These are phyloP conservation scores for Eudemis profundana DNA, from an alignment of 2,888 invertebrate species.

Conservation along the genomic window DNA sequence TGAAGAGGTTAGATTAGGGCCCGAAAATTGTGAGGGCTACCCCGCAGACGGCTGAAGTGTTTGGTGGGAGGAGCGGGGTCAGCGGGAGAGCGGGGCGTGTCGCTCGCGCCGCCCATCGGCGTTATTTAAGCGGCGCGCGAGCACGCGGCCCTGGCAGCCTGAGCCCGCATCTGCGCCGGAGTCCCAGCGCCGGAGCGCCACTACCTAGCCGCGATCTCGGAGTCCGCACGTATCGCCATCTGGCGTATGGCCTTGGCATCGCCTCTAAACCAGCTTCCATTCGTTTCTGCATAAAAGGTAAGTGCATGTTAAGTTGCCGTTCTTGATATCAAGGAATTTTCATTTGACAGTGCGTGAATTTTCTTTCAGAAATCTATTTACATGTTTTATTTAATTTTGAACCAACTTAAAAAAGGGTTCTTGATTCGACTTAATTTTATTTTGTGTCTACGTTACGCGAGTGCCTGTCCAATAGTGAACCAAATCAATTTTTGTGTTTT, in stretches of 20 bases:
- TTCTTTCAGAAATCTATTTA: conserved; percentile 3
- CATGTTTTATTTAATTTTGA: not conserved
- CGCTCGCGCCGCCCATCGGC: conserved; percentile 71
- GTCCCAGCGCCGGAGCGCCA: conserved; percentile 17
- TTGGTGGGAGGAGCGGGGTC: conserved; percentile 57
- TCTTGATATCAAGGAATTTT: not conserved
- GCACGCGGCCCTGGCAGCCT: conserved; percentile 44
- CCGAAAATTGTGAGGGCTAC: not conserved
- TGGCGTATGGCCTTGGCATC: conserved; percentile 35
- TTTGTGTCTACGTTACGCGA: too few relatives aligned
- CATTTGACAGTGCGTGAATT: conserved; percentile 3
- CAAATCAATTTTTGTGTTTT: too few relatives aligned
- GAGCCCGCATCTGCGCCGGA: conserved; percentile 32
- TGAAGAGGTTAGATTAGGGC: too few relatives aligned
- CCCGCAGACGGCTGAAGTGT: conserved; percentile 48
- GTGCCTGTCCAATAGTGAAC: too few relatives aligned
- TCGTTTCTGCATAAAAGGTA: conserved; percentile 43
- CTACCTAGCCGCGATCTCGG: conserved; percentile 25
- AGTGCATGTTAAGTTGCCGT: not conserved
- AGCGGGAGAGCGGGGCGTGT: conserved; percentile 71
- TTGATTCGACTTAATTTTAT: too few relatives aligned
- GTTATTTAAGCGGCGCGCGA: conserved; percentile 49
- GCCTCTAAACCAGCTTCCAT: conserved; percentile 30
- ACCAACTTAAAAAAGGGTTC: too few relatives aligned
- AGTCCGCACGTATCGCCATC: conserved; percentile 21